A percentile compares a stretch with the other conserved stretches of the same genome.
phyloP scores from a whole-genome alignment of 2,888 invertebrate genomes.

The Acrocyrtus sp. region DNA sequence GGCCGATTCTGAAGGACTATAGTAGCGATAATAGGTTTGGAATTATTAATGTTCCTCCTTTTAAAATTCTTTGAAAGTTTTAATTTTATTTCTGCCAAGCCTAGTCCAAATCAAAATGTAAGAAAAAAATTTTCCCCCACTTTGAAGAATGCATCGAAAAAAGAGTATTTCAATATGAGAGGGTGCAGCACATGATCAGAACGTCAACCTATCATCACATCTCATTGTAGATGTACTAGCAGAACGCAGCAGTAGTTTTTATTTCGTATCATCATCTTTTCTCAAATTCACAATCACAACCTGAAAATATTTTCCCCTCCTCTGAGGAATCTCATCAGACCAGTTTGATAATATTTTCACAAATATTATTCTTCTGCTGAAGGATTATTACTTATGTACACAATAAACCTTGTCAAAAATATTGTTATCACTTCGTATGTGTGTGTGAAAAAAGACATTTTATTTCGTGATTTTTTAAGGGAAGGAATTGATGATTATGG shows the following conservation, averaged over 20 bases:
- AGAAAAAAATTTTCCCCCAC: not conserved
- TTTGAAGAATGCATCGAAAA: constrained; percentile 16
- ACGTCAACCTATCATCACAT: constrained; percentile 3
- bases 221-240: no score
- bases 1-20: no score
- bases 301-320: constrained; percentile 38
- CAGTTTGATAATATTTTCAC: constrained; percentile 39
- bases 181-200: constrained; percentile 17
- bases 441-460: constrained; percentile 37
- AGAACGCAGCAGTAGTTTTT: no score
- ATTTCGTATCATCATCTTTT: constrained; percentile 4
- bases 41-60: no score
- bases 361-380: constrained; percentile 7
- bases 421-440: constrained; percentile 38
- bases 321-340: constrained; percentile 47
- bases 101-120: constrained; percentile 19
- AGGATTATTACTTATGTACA: constrained; percentile 41
- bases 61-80: not conserved
- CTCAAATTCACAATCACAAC: constrained; percentile 24
- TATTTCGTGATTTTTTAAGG: constrained; percentile 22
- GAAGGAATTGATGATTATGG: constrained; percentile 8
- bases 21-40: no score
- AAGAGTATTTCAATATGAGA: constrained; percentile 12
- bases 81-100: constrained; percentile 9
- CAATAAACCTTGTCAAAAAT: constrained; percentile 33